Evolutionary conservation across 1,140 invertebrate species (phyloP), one percentile per base, ranked within the genome.

Genomic region (Homalodisca vitripennis): DNA sequence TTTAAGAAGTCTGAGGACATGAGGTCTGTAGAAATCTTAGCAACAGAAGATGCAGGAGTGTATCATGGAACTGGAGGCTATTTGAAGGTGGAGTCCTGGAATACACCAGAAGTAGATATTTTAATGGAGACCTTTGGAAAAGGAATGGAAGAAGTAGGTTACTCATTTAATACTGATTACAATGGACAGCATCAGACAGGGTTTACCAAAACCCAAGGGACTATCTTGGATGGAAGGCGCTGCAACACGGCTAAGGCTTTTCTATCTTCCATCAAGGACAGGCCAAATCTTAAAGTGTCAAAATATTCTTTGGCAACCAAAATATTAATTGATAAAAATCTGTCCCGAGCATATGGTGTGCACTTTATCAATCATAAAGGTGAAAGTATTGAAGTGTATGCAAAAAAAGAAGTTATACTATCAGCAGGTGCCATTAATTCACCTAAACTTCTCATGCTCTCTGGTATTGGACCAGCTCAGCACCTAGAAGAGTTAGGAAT

Each of bases 1-100:
- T 95, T 93, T 26, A 89, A 89, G 63, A 94, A 94, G 76, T 92
- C 91, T 0, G 92, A 94, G 78, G 91, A 93, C 72, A 92, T 78
- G 79, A 90, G 41, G 10, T 6, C 22, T 10, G 10, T 10, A 26
- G 10, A 22, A 12, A 26, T 55, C 6, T 17, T 12, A 10, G 24
- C 6, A 6, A 6, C 22, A 12, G 17, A 17, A 20, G 20, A 17
- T 22, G 17, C 6, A 6, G 10, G 6, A 10, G 10, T 6, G 51
- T 55, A 55, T 26, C 51, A 55, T 20, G 6, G 6, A 12, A 55
- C 51, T 12, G 17, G 17, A 17, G 51, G 51, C 10, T 55, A 55
- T 26, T 22, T 55, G 10, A 55, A 55, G 20, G 22, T 55, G 20
- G 51, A 55, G 6, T 12, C 3, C 51, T 10, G 10, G 6, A 6